Percentiles rank a stretch among this genome's conserved stretches.
Conservation (phyloP, 1,140 invertebrate species). For the Dryas iulia region DNA sequence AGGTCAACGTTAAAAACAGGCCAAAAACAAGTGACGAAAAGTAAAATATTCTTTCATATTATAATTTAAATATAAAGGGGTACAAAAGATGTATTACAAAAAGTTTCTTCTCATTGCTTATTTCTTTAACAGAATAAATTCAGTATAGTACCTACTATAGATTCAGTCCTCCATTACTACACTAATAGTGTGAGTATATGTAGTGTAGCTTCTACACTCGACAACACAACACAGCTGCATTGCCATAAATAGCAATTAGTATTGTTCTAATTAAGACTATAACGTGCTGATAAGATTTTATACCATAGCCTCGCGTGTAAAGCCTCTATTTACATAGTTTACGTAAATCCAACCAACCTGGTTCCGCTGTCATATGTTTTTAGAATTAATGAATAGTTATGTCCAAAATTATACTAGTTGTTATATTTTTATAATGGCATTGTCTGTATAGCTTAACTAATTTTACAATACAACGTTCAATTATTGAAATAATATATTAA, state of each 20-base stretch:
- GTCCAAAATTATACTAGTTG: background rate
- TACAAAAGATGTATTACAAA: too few relatives aligned
- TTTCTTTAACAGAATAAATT: too few relatives aligned
- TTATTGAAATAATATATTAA: too few relatives aligned
- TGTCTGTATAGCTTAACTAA: too few relatives aligned
- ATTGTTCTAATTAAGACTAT: constrained; percentile 61
- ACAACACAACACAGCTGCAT: constrained; percentile 11
- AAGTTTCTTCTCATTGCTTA: too few relatives aligned
- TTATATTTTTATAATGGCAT: too few relatives aligned
- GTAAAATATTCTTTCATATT: too few relatives aligned
- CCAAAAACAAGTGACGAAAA: too few relatives aligned
- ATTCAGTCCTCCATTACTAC: too few relatives aligned
- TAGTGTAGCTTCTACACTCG: constrained; percentile 7
- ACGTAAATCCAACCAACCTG: constrained; percentile 41
- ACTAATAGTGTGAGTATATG: background rate
- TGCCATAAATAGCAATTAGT: constrained; percentile 64
- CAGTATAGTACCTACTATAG: too few relatives aligned
- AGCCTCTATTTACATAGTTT: constrained; percentile 37
- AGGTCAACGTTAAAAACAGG: too few relatives aligned
- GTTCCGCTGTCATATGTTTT: constrained; percentile 14
- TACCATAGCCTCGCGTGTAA: constrained; percentile 56
- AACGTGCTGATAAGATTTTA: constrained; percentile 49
- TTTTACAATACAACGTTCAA: background rate
- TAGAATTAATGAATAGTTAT: background rate
- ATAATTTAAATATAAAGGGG: too few relatives aligned